phyloP scores from a whole-genome alignment of 2,797 vertebrate genomes.

The Smutsia gigantea region DNA sequence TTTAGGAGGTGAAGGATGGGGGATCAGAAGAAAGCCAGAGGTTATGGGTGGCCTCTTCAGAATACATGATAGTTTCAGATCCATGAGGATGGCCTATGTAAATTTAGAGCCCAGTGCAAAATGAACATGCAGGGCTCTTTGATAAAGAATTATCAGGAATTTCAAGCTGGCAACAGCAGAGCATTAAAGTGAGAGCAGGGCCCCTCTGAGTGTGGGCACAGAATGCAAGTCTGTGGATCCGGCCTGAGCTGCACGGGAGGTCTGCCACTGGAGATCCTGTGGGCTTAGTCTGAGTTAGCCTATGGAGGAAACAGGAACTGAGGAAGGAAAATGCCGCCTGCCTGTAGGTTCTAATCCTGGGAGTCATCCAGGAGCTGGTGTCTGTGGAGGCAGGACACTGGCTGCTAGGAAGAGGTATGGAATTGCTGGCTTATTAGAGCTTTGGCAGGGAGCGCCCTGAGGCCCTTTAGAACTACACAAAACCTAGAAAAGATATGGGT shows the following conservation, averaged over 20 bases:
- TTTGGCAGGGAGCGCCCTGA: neutral
- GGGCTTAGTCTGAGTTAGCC: neutral
- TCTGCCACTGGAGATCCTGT: neutral
- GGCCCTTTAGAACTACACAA: neutral
- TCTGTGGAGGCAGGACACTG: neutral
- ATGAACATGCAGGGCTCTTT: neutral
- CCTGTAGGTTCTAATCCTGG: neutral
- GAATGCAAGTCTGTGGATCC: rapidly evolving
- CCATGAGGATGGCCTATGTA: neutral
- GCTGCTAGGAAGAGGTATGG: neutral
- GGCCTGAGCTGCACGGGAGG: neutral
- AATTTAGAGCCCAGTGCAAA: neutral
- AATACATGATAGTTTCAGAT: neutral
- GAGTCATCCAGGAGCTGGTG: neutral
- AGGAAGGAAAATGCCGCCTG: neutral
- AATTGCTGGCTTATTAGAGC: neutral
- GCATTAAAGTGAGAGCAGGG: neutral
- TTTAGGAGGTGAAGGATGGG: neutral
- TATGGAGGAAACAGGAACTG: neutral
- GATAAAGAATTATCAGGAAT: neutral
- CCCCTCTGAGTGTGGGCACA: neutral
- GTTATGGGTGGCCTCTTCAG: neutral
- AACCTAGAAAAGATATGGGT: neutral
- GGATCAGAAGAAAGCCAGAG: neutral
- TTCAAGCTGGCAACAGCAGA: neutral